Evolutionary conservation across 2,113 vertebrate genomes (phyloP).

Genomic region (Pseudonaja textilis): DNA sequence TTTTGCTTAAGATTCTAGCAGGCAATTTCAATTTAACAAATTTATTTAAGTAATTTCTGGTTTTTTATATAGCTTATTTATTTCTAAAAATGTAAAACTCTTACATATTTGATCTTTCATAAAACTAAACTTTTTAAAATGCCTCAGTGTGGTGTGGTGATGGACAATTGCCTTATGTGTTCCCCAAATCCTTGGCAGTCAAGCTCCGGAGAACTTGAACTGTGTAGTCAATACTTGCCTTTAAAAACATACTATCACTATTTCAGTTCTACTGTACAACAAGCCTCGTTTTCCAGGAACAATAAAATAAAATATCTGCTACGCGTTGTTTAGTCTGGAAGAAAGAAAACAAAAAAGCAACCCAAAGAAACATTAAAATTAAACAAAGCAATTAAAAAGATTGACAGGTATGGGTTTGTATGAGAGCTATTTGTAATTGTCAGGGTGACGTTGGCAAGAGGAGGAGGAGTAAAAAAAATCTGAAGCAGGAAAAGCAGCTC

Average conservation of each 20-base stretch:
- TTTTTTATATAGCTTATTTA: slow-evolving; percentile 49
- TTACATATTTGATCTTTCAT: too few species aligned
- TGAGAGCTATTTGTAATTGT: slow-evolving; percentile 90
- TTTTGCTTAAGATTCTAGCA: slow-evolving; percentile 25
- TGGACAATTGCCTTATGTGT: slow-evolving; percentile 15
- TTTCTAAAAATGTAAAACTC: slow-evolving; percentile 27
- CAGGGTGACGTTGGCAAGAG: slow-evolving; percentile 95
- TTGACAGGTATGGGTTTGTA: slow-evolving; percentile 97
- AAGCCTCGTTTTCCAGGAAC: slow-evolving; percentile 57
- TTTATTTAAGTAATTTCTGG: slow-evolving; percentile 5
- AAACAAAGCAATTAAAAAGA: slow-evolving; percentile 94
- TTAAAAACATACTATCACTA: slow-evolving; percentile 55
- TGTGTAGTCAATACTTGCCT: slow-evolving; percentile 56
- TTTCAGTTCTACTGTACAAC: slow-evolving; percentile 54
- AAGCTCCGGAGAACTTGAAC: slow-evolving; percentile 55
- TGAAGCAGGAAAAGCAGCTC: slow-evolving; percentile 95
- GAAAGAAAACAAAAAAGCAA: slow-evolving; percentile 62
- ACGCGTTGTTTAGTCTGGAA: slow-evolving; percentile 73
- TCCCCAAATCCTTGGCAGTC: neutral
- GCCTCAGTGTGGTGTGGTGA: slow-evolving; percentile 34
- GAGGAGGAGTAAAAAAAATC: slow-evolving; percentile 92
- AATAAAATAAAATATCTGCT: slow-evolving; percentile 54
- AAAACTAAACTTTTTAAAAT: slow-evolving; percentile 38
- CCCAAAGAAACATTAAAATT: slow-evolving; percentile 64
- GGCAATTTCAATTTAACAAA: neutral